Conservation (phyloP, 2,113 vertebrate species). For the Caretta caretta region DNA sequence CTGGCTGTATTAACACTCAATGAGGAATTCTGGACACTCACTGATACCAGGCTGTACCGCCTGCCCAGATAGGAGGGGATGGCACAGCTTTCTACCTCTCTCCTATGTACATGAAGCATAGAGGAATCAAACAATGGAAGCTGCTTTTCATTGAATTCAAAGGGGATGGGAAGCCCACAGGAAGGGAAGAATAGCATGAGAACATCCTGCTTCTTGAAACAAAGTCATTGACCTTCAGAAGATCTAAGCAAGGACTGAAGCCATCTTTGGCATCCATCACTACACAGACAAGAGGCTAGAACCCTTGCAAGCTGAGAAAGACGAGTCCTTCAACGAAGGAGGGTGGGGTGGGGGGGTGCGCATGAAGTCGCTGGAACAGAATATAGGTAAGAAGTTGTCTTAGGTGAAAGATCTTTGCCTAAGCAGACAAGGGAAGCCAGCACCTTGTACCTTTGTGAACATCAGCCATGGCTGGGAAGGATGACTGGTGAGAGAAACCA, state of each 20-base stretch:
- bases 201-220: background rate
- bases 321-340: too few relatives aligned
- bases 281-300: background rate
- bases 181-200: background rate
- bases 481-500: background rate
- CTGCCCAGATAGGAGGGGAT: too few relatives aligned
- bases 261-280: background rate
- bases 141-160: background rate
- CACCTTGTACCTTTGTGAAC: background rate
- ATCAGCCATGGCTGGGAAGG: too few relatives aligned
- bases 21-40: too few relatives aligned
- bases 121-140: background rate
- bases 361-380: background rate
- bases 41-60: too few relatives aligned
- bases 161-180: background rate
- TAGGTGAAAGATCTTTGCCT: too few relatives aligned
- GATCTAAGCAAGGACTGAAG: background rate
- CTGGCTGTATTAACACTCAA: too few relatives aligned
- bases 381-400: background rate
- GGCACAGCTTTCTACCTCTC: too few relatives aligned
- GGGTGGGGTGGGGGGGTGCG: accelerated
- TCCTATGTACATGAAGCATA: background rate
- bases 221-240: background rate
- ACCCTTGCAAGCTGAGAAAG: too few relatives aligned
- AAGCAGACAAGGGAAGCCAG: background rate